Base-by-base conservation (phyloP, 2,113 vertebrate genomes). In the Nymphicus hollandicus region DNA sequence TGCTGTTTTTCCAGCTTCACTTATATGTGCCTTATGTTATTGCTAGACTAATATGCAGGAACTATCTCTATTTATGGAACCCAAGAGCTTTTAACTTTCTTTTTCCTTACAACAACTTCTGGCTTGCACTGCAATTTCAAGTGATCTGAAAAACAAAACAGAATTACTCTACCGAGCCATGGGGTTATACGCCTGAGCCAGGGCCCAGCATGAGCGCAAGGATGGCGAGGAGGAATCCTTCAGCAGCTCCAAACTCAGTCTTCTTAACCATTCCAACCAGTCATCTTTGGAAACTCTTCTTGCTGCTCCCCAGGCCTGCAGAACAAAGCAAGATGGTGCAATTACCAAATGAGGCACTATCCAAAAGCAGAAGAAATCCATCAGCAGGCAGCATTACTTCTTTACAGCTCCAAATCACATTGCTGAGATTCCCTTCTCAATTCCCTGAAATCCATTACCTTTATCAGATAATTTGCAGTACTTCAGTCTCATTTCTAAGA, bases 241-340 rank as follows among this genome's bases (percentile, higher is more conserved):
- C 76, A 99, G 98, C 93, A 99, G 97, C 92, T 99, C 99, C 74
- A 99, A 97, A 81, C 99, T 99, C 94, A 99, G 97, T 14, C 99
- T 96, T 60, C 99, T 97, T 81, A 99, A 97, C 99, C 99, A 99
- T 69, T 99, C 99, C 95, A 99, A 97, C 99, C 99, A 99, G 95
- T 99, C 99, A 37, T 99, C 99, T 96, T 99, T 99, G 96, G 99
- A 99, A 92, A 99, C 99, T 97, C 99, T 99, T 58, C 99, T 98
- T 85, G 99, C 99, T 6, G 99, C 99, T 83, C 99, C 99, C 99
- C 99, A 99, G 47, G 99, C 99, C 99, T 99, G 97, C 15, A 76
- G 73, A 25, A 50, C 37, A 95, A 93, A 96, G 52, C 44, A 87
- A 91, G 47, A 86, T 5, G 93, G 79, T 25, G 91, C 31, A 87